Evolutionary conservation across 2,888 invertebrate species (phyloP), one percentile per base, ranked within the genome.

Genomic region (Siphonodentalium dalli): DNA sequence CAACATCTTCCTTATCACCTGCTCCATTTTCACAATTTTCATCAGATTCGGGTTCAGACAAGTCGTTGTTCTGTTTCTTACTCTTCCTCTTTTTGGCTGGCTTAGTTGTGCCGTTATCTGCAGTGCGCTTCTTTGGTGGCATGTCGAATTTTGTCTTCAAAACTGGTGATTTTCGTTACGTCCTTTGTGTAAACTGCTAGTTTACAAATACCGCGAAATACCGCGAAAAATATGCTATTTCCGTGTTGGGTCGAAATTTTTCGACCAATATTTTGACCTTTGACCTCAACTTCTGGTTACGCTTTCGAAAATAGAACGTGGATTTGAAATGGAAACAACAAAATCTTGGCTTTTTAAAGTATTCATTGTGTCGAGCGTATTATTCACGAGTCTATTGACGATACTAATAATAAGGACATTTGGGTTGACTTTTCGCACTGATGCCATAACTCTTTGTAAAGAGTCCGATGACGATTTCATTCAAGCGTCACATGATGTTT

Each of bases 111-210:
- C 65, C 71, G 33, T 66, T 62, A 34, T 61, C 66, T 38, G 64
- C 51, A 43, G 66, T 61, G 54, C 72, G 58, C 59, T 73, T 72
- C 57, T 71, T 75, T 27, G 74, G 72, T 47, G 74, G 71, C 70
- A 72, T 72, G 48, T 33, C 45, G 28, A 42, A 45, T 40, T 41
- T 34, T 31, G 33, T 43, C 52, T 44, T 42, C 41, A 49, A 49
- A 49, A 41, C 41, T 24, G 42, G 42, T 29, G 41, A 49, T 42
- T 42, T 49, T 49, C 41, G 35, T 24, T 33, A 42, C 49, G 13
- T 29, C 35, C 28, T 23, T 20, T 24, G 26, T 13, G 41, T 42
- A 42, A 41, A 49, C 35, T 9, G 28, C 28, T 34, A 42, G 41
- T 23, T 42, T 41, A 26, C 20, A 11, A n/a, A 6, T 49, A 41